Evolutionary conservation across 2,888 invertebrate species (phyloP).

Genomic region (Scrobipalpa atriplicella): DNA sequence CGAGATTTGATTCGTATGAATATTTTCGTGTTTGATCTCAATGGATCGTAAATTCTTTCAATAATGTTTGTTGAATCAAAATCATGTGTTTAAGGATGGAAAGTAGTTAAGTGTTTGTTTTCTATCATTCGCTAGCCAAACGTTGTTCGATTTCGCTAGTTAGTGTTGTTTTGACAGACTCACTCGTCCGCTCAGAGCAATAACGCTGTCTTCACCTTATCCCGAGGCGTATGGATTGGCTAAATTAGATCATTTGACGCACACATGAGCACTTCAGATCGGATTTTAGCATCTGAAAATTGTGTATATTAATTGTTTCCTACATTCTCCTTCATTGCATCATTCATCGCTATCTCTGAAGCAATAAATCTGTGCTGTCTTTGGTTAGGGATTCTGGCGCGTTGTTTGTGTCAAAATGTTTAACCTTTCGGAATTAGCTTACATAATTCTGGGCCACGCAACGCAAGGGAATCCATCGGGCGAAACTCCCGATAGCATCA

Average conservation of each 20-base stretch:
- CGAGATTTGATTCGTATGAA: conserved; percentile 49
- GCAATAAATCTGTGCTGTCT: conserved; percentile 21
- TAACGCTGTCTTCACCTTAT: conserved; percentile 71
- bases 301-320: conserved; percentile 20
- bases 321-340: conserved; percentile 19
- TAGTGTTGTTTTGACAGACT: conserved; percentile 78
- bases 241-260: conserved; percentile 46
- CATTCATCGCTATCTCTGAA: conserved; percentile 19
- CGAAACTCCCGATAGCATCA: conserved; percentile 53
- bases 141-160: conserved; percentile 75
- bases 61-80: conserved; percentile 73
- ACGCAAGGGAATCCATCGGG: conserved; percentile 23
- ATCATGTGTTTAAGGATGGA: conserved; percentile 72
- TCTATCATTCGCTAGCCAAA: conserved; percentile 76
- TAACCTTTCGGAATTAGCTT: conserved; percentile 25
- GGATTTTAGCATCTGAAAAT: conserved; percentile 18
- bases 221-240: conserved; percentile 50
- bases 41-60: conserved; percentile 69
- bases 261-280: conserved; percentile 35
- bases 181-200: conserved; percentile 65
- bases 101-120: conserved; percentile 73
- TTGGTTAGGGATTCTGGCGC: conserved; percentile 9
- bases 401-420: conserved; percentile 19
- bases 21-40: conserved; percentile 72
- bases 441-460: conserved; percentile 26